Evolutionary conservation across 64 coral and sea anemone genomes (phyloP).

Genomic region (Dendrophyllia cribrosa): DNA sequence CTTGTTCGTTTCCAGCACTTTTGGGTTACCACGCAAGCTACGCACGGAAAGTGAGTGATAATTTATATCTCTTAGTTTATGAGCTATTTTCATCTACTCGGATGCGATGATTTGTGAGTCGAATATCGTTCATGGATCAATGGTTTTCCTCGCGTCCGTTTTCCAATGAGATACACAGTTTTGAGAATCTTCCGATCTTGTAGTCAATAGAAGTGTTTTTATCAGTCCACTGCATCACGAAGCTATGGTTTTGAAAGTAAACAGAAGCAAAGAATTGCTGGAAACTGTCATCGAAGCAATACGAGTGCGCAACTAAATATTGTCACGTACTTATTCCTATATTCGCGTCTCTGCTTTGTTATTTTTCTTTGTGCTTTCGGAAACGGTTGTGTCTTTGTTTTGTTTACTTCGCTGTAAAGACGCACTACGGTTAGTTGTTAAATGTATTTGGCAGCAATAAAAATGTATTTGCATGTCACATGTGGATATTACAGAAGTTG

Average conservation of each 20-base stretch:
- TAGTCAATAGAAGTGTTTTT: constrained; percentile 14
- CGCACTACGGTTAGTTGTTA: background rate
- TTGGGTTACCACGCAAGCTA: background rate
- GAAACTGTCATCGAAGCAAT: background rate
- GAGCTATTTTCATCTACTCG: background rate
- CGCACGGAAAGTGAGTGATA: background rate
- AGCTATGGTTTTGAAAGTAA: constrained; percentile 29
- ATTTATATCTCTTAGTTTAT: background rate
- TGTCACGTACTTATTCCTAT: background rate
- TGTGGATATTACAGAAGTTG: background rate
- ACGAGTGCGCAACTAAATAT: background rate
- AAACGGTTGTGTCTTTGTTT: background rate
- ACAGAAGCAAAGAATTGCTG: background rate
- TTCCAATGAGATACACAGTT: background rate
- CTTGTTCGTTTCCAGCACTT: background rate
- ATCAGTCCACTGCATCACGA: background rate
- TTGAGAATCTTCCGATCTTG: background rate
- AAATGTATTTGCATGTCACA: background rate
- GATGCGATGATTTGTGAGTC: background rate
- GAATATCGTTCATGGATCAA: background rate
- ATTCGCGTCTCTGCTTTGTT: background rate
- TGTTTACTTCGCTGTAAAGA: background rate
- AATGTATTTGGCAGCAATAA: background rate
- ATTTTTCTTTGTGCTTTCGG: background rate
- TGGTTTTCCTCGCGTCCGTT: background rate